Conservation (phyloP, 2,888 invertebrate species). For the Polietes domitor region DNA sequence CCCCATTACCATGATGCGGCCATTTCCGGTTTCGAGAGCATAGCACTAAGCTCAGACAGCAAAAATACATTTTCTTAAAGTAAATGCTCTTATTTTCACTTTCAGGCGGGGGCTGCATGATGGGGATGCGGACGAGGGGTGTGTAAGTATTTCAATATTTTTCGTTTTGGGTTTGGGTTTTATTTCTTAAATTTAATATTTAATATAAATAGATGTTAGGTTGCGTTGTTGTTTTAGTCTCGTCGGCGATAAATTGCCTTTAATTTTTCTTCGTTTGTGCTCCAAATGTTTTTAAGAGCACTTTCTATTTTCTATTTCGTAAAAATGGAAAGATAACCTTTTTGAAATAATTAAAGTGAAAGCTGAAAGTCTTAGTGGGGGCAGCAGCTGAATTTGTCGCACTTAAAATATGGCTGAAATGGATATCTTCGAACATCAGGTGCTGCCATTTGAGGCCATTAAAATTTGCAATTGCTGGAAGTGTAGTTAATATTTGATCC, state of each 20-base stretch:
- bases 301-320: neutral
- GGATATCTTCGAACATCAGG: too few relatives aligned
- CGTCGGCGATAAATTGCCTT: neutral
- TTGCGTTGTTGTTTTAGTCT: neutral
- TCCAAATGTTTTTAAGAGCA: neutral
- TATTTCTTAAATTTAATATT: conserved; percentile 26
- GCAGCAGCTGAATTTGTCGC: too few relatives aligned
- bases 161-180: neutral
- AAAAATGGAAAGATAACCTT: neutral
- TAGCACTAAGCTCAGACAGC: neutral
- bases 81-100: conserved; percentile 24
- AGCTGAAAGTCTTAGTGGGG: too few relatives aligned
- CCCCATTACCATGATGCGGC: neutral
- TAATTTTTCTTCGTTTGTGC: neutral
- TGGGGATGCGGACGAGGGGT: neutral
- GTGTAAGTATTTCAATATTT: neutral
- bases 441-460: too few relatives aligned
- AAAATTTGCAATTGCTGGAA: too few relatives aligned
- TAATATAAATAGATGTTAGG: conserved; percentile 7
- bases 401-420: too few relatives aligned
- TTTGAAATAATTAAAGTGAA: neutral
- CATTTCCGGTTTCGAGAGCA: conserved; percentile 42
- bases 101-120: neutral
- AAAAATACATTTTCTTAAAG: conserved; percentile 18
- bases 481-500: too few relatives aligned